Conservation (phyloP, 2,888 invertebrate genomes). For the Stenurella melanura region DNA sequence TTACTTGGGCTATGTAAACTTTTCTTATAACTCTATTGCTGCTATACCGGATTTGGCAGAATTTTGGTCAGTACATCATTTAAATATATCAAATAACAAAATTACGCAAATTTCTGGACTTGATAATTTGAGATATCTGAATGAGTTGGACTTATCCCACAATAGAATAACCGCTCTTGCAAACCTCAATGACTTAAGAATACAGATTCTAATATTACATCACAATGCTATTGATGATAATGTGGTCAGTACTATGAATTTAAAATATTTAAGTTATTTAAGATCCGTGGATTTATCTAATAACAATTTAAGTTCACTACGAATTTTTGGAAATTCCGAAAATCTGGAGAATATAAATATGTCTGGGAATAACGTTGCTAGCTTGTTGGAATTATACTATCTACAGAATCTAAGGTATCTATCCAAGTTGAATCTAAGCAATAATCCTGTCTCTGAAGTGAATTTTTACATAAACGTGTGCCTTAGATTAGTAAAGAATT, state of each 20-base stretch:
- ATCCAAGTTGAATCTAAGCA: conserved; percentile 67
- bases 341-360: conserved; percentile 69
- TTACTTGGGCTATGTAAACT: conserved; percentile 79
- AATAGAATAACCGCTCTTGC: conserved; percentile 77
- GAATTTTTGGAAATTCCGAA: conserved; percentile 73
- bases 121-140: conserved; percentile 76
- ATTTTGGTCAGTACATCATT: conserved; percentile 79
- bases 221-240: conserved; percentile 59
- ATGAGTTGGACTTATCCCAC: conserved; percentile 77
- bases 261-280: conserved; percentile 76
- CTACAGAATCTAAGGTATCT: conserved; percentile 65
- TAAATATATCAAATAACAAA: conserved; percentile 79
- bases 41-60: conserved; percentile 75
- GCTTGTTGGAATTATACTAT: conserved; percentile 69
- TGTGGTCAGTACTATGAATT: conserved; percentile 68
- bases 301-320: conserved; percentile 76
- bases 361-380: conserved; percentile 66
- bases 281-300: conserved; percentile 75
- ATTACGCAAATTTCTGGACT: conserved; percentile 77
- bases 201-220: conserved; percentile 67
- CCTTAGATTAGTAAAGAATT: conserved; percentile 66
- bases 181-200: conserved; percentile 75
- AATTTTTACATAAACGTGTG: conserved; percentile 69
- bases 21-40: conserved; percentile 76
- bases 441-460: conserved; percentile 61